Evolutionary conservation across 2,113 vertebrate genomes (phyloP), one percentile per base, ranked within the genome.

Genomic region (Anolis carolinensis): DNA sequence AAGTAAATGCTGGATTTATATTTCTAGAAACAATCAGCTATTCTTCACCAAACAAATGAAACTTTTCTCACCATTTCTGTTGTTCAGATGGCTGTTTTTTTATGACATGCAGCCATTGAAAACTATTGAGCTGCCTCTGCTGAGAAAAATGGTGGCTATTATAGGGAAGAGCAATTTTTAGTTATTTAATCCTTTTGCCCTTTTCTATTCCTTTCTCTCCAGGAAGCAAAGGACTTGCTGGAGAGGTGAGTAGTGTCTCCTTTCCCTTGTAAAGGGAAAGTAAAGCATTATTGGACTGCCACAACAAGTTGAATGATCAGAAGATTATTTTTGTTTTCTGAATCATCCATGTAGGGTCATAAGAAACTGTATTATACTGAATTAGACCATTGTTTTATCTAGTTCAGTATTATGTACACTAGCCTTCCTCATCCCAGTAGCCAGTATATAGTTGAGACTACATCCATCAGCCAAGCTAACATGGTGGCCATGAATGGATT

Each of bases 181-280:
- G 55, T 59, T 59, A 18, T 59, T 59, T 59, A 2, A 59, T 59
- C 55, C 14, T 18, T 18, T 59, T 67, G 21, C 2, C 23, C 7
- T 67, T 67, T 27, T 67, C 27, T 67, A 21, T 67, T 67, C 25
- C 63, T 67, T 67, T 67, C 63, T 67, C 7, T 67, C 63, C 34
- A 86, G 85, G 79, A 86, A 23, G 85, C 85, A 81, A 86, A 75
- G 18, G 85, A 75, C 10, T 52, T 86, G 62, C 59, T 81, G 32
- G 85, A 81, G 55, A 86, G 70, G 85, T 86, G 62, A 75, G 84
- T 72, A 7, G 20, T 71, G 4, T 27, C 5, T 73, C 21, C n/a
- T 21, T 73, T 81, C 81, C 50, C 13, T 18, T 48, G 7, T 27
- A 27, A 6, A 30, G 21, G 34, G 16, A 27, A 67, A 14, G 59